A percentile compares a stretch with the other conserved stretches of the same genome.
Evolutionary conservation across 2,797 vertebrate genomes (phyloP).

Genomic region (Kryptolebias ocellatus): DNA sequence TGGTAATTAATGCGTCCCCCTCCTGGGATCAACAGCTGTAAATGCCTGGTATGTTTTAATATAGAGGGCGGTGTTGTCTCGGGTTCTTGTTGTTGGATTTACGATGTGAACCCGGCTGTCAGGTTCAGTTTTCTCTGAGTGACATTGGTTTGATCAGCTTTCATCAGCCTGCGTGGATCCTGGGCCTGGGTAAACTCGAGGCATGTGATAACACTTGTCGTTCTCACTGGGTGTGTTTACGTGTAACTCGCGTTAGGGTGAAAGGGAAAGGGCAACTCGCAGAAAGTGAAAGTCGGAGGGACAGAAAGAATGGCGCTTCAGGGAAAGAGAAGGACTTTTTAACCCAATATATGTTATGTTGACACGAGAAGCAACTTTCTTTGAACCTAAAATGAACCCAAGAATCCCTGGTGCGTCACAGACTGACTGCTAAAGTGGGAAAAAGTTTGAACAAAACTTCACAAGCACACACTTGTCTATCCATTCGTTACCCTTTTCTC

Average conservation of each 20-base stretch:
- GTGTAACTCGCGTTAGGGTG: slow-evolving; percentile 9
- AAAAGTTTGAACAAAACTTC: slow-evolving; percentile 50
- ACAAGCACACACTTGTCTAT: slow-evolving; percentile 70
- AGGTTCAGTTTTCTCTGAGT: slow-evolving; percentile 44
- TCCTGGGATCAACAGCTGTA: slow-evolving; percentile 47
- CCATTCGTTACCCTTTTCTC: slow-evolving; percentile 53
- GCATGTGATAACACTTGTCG: slow-evolving; percentile 55
- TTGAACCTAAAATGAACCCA: slow-evolving; percentile 67
- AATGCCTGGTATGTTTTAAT: slow-evolving; percentile 39
- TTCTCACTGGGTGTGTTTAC: slow-evolving; percentile 3
- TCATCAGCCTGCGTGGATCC: slow-evolving; percentile 36
- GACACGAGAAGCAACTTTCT: slow-evolving; percentile 34
- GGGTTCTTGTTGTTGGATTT: slow-evolving; percentile 34
- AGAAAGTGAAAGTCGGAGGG: slow-evolving; percentile 32
- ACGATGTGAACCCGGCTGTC: slow-evolving; percentile 14
- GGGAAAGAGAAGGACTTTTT: not conserved
- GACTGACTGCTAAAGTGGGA: slow-evolving; percentile 18
- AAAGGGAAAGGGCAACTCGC: slow-evolving; percentile 24
- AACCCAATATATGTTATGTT: not conserved
- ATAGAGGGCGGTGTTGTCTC: slow-evolving; percentile 17
- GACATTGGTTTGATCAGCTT: slow-evolving; percentile 43
- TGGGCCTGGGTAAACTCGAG: slow-evolving; percentile 45
- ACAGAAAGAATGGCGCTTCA: slow-evolving; percentile 1
- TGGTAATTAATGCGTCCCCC: slow-evolving; percentile 57
- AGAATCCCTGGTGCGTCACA: slow-evolving; percentile 23